These are phyloP conservation scores for Pipistrellus pygmaeus DNA, from an alignment of 2,797 vertebrate species.

Conservation along the genomic window DNA sequence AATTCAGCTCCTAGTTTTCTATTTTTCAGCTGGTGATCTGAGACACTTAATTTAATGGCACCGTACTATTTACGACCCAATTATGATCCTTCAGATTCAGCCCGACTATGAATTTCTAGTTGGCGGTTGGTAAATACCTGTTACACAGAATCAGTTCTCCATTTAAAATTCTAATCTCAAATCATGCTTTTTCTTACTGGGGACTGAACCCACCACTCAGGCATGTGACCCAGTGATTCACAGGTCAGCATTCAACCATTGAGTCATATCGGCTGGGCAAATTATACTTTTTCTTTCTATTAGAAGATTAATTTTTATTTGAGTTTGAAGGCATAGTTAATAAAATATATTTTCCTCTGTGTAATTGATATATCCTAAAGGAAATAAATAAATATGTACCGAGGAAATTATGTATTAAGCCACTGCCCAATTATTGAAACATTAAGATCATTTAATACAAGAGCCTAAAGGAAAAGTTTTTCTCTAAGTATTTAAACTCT, in stretches of 20 bases:
- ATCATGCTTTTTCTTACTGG: slow-evolving; percentile 29
- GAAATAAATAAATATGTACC: background rate
- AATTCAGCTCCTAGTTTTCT: slow-evolving; percentile 36
- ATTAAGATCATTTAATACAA: slow-evolving; percentile 24
- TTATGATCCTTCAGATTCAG: slow-evolving; percentile 44
- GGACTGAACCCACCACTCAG: too few relatives aligned
- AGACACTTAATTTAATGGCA: slow-evolving; percentile 32
- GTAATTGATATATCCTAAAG: slow-evolving; percentile 7
- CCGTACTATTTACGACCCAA: background rate
- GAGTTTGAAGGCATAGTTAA: slow-evolving; percentile 18
- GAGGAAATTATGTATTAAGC: slow-evolving; percentile 49
- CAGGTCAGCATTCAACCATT: too few relatives aligned
- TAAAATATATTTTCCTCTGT: slow-evolving; percentile 17
- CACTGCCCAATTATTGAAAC: slow-evolving; percentile 61
- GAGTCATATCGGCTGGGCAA: too few relatives aligned
- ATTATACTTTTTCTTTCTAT: slow-evolving; percentile 43
- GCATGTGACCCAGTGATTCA: too few relatives aligned
- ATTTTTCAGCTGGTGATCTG: slow-evolving; percentile 48
- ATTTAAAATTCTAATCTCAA: slow-evolving; percentile 59
- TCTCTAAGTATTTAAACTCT: slow-evolving; percentile 37
- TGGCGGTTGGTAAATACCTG: background rate
- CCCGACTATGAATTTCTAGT: slow-evolving; percentile 9
- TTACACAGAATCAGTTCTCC: slow-evolving; percentile 33
- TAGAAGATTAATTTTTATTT: slow-evolving; percentile 51
- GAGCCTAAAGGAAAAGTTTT: slow-evolving; percentile 54